Evolutionary conservation across 2,888 invertebrate species (phyloP).

Genomic region (Latrodectus elegans): DNA sequence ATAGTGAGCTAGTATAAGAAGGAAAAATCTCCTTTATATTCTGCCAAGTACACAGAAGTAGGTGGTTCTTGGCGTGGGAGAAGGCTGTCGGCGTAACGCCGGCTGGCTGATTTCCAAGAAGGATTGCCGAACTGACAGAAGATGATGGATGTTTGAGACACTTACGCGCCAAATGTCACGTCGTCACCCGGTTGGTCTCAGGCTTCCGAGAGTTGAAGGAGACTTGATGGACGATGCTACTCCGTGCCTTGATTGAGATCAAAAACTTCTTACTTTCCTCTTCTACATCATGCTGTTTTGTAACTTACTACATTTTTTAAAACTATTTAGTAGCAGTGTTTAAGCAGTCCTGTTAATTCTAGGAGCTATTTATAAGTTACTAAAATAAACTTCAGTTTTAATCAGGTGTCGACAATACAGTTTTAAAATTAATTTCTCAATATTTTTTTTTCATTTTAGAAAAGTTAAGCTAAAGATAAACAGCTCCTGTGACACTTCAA

Average conservation of each 20-base stretch:
- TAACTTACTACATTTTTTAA: too few species aligned
- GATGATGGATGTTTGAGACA: slow-evolving; percentile 64
- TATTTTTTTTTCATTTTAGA: too few species aligned
- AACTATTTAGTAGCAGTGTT: too few species aligned
- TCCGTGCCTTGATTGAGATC: slow-evolving; percentile 12
- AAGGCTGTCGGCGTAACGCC: slow-evolving; percentile 22
- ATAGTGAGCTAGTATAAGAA: too few species aligned
- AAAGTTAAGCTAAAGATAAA: too few species aligned
- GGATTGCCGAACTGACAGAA: slow-evolving; percentile 46
- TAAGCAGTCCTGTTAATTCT: too few species aligned
- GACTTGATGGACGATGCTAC: slow-evolving; percentile 54
- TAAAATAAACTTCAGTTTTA: too few species aligned
- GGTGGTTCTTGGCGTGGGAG: slow-evolving; percentile 29
- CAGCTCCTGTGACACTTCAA: too few species aligned
- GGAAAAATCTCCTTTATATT: too few species aligned
- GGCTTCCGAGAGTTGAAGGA: slow-evolving; percentile 43
- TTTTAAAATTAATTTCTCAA: too few species aligned
- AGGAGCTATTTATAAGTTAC: too few species aligned
- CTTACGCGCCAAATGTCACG: slow-evolving; percentile 59
- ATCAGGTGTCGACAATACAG: too few species aligned
- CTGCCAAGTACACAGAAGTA: neutral
- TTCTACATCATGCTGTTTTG: neutral
- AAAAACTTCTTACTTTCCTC: slow-evolving; percentile 10
- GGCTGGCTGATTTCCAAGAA: slow-evolving; percentile 60
- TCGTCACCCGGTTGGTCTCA: slow-evolving; percentile 49